Conservation (phyloP, 2,113 vertebrate genomes). For the Gallinago paraguaiae region DNA sequence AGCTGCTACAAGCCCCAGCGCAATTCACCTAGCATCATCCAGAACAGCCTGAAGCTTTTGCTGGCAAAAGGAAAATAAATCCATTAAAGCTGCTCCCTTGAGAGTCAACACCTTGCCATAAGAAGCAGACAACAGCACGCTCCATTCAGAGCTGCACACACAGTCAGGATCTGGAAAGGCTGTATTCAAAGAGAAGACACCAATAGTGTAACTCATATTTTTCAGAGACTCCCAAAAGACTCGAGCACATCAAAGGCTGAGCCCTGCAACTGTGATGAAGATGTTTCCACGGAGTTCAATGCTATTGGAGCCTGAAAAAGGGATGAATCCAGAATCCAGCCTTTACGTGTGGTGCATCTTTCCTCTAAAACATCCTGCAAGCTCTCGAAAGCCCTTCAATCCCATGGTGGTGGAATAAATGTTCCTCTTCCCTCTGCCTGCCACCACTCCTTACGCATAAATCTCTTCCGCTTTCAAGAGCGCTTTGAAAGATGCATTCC, state of each 20-base stretch:
- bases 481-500: slow-evolving; percentile 42
- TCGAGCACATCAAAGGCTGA: background rate
- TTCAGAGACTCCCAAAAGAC: background rate
- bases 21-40: slow-evolving; percentile 33
- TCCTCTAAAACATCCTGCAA: background rate
- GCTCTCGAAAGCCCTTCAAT: slow-evolving; percentile 21
- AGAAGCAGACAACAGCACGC: background rate
- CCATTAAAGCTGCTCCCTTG: slow-evolving; percentile 36
- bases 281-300: background rate
- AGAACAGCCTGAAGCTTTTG: slow-evolving; percentile 30
- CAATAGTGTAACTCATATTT: background rate
- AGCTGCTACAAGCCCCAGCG: slow-evolving; percentile 30
- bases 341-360: background rate
- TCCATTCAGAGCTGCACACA: background rate
- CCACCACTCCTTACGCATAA: background rate
- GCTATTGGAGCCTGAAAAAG: background rate
- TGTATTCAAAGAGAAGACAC: background rate
- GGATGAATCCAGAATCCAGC: background rate
- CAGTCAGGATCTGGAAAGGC: background rate
- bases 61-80: background rate
- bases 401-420: background rate
- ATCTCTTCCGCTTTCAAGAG: background rate
- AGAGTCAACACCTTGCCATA: slow-evolving; percentile 1
- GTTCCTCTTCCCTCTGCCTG: slow-evolving; percentile 6
- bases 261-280: background rate